Conservation (phyloP, 2,888 invertebrate genomes). For the Hydropsyche betteni region DNA sequence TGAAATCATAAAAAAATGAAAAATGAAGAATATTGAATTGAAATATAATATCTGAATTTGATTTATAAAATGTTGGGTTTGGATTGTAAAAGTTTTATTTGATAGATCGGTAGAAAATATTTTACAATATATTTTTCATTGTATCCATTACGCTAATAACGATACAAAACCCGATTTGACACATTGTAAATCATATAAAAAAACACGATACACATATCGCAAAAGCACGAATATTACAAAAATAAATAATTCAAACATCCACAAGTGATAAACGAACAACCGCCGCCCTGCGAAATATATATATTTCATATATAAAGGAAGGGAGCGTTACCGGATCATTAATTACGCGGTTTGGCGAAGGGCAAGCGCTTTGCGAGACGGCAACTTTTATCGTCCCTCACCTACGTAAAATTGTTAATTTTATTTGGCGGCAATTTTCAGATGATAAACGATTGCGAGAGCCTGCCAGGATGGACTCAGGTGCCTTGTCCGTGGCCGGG, state of each 20-base stretch:
- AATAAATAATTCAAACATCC: too few relatives aligned
- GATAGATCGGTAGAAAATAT: too few relatives aligned
- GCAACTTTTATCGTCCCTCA: conserved; percentile 1
- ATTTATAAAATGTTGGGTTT: too few relatives aligned
- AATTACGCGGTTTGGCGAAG: conserved; percentile 24
- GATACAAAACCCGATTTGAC: background rate
- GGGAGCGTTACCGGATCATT: conserved; percentile 21
- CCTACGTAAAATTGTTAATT: conserved; percentile 27
- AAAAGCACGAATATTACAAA: too few relatives aligned
- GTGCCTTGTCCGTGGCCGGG: conserved; percentile 12
- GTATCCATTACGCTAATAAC: too few relatives aligned
- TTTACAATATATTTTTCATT: too few relatives aligned
- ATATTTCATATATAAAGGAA: background rate
- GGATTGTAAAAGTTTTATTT: too few relatives aligned
- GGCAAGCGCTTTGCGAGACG: background rate
- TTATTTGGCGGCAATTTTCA: conserved; percentile 34
- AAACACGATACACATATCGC: background rate
- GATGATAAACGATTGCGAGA: conserved; percentile 36
- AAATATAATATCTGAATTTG: too few relatives aligned
- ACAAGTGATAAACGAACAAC: too few relatives aligned
- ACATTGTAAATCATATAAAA: background rate
- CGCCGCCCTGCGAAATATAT: too few relatives aligned
- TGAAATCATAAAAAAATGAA: too few relatives aligned
- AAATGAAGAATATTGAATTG: too few relatives aligned
- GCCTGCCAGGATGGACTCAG: conserved; percentile 13